phyloP scores from a whole-genome alignment of 1,140 invertebrate species.

The Lordiphosa mommai region DNA sequence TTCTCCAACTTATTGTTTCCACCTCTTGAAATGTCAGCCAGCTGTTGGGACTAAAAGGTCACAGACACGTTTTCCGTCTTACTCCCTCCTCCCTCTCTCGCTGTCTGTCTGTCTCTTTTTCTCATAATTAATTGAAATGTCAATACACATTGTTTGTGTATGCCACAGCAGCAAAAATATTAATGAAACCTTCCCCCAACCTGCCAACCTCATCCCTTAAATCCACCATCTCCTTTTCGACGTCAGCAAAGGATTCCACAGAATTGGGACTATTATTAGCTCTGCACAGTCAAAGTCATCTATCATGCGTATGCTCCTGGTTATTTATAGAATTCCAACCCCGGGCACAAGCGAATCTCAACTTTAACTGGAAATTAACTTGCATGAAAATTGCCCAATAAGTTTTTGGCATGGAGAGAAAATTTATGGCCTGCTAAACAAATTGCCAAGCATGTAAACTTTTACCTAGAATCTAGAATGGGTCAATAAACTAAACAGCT shows the following conservation, averaged over 20 bases:
- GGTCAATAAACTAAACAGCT: slow-evolving; percentile 66
- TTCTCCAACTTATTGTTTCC: slow-evolving; percentile 5
- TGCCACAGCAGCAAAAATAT: slow-evolving; percentile 41
- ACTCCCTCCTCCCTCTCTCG: neutral
- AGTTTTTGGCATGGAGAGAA: slow-evolving; percentile 10
- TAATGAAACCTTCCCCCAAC: slow-evolving; percentile 31
- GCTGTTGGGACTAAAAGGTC: slow-evolving; percentile 47
- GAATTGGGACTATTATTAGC: slow-evolving; percentile 42
- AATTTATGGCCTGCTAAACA: slow-evolving; percentile 62
- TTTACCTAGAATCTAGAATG: slow-evolving; percentile 39
- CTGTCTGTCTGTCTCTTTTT: neutral
- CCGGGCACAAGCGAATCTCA: slow-evolving; percentile 29
- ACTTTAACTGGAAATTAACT: slow-evolving; percentile 71
- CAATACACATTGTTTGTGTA: slow-evolving; percentile 67
- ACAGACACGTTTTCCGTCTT: slow-evolving; percentile 20
- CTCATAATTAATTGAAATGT: slow-evolving; percentile 75
- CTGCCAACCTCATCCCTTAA: neutral
- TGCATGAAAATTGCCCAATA: slow-evolving; percentile 53
- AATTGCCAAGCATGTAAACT: slow-evolving; percentile 53
- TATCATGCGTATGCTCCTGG: slow-evolving; percentile 39
- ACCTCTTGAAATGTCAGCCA: slow-evolving; percentile 29
- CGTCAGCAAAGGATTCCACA: slow-evolving; percentile 3
- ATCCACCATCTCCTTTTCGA: neutral
- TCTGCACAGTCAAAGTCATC: slow-evolving; percentile 42
- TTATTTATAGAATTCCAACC: slow-evolving; percentile 45